phyloP scores from a whole-genome alignment of 2,888 invertebrate species.

The Nezara viridula region DNA sequence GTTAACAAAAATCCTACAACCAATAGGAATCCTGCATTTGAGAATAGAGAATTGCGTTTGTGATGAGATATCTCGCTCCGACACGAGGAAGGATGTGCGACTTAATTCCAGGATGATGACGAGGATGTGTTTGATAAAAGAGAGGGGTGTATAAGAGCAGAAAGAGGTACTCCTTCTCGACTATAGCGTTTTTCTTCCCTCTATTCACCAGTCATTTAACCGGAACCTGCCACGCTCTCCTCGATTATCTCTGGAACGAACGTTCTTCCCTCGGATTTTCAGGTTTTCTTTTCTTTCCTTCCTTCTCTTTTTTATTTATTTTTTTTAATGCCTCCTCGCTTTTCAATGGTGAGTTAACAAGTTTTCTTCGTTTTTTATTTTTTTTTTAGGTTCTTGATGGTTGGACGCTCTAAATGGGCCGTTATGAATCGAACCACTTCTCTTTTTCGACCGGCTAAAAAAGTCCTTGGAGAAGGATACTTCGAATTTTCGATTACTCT shows the following conservation, averaged over 20 bases:
- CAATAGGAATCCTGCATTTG: too few species aligned
- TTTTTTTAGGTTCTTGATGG: not conserved
- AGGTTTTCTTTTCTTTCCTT: conserved; percentile 41
- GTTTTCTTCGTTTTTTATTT: not conserved
- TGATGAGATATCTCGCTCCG: not conserved
- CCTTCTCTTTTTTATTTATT: conserved; percentile 13
- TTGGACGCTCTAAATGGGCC: not conserved
- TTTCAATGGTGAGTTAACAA: conserved; percentile 49
- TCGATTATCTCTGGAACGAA: conserved; percentile 47
- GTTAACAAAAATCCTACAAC: too few species aligned
- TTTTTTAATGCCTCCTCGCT: conserved; percentile 29
- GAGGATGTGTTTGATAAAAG: not conserved
- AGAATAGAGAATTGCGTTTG: not conserved
- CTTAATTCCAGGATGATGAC: conserved; percentile 6
- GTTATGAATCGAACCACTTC: not conserved
- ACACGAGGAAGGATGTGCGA: not conserved
- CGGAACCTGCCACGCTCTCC: conserved; percentile 53
- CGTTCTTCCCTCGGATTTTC: conserved; percentile 24
- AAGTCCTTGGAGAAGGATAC: not conserved
- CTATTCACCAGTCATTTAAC: conserved; percentile 53
- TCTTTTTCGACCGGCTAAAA: not conserved
- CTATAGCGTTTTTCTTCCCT: conserved; percentile 37
- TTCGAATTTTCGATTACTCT: not conserved
- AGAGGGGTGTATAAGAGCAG: not conserved
- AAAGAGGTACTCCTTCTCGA: not conserved